Evolutionary conservation across 2,888 invertebrate genomes (phyloP).

Genomic region (Mesorhabditis belari): DNA sequence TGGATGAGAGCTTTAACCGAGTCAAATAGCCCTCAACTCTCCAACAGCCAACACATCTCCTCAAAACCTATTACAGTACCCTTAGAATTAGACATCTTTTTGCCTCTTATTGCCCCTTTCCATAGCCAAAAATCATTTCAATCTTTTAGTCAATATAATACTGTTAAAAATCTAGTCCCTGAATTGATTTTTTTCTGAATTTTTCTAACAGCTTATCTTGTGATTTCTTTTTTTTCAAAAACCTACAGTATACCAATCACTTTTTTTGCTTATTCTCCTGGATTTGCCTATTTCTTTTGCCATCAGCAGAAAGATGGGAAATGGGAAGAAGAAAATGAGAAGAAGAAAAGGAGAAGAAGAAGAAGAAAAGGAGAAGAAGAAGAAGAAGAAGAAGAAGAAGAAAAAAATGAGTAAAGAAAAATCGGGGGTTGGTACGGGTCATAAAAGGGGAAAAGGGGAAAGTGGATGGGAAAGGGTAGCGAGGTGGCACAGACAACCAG

Average conservation of each 20-base stretch:
- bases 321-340: neutral
- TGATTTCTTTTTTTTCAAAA: no score
- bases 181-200: no score
- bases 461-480: neutral
- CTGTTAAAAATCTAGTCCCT: no score
- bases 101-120: no score
- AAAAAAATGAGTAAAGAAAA: neutral
- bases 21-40: no score
- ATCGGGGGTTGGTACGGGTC: neutral
- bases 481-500: neutral
- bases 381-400: neutral
- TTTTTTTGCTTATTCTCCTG: neutral
- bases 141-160: no score
- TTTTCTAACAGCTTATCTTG: no score
- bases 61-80: no score
- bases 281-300: neutral
- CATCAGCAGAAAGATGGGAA: neutral
- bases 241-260: neutral
- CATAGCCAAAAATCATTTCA: no score
- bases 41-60: no score
- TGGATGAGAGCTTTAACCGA: no score
- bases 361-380: neutral
- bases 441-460: neutral
- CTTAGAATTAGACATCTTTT: no score
- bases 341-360: neutral